phyloP scores from a whole-genome alignment of 2,797 vertebrate species.

The Clamator glandarius region DNA sequence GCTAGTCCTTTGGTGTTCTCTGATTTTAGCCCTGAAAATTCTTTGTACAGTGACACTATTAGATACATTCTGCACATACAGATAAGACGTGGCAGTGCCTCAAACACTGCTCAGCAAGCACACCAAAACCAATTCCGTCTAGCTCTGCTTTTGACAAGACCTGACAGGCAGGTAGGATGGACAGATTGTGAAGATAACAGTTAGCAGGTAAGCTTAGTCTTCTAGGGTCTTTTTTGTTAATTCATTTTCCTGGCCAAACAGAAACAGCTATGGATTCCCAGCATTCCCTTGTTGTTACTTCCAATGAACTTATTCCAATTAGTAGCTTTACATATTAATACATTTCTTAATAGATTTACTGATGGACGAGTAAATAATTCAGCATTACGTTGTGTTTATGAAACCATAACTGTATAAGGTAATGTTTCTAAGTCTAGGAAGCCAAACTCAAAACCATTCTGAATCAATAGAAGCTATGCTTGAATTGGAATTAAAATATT shows the following conservation, averaged over 20 bases:
- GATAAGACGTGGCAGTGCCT: not conserved
- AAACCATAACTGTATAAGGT: not conserved
- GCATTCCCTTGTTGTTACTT: not conserved
- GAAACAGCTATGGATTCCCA: not conserved
- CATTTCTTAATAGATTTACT: not conserved
- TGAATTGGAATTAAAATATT: constrained; percentile 68
- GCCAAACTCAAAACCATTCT: constrained; percentile 34
- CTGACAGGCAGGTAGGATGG: not conserved
- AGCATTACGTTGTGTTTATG: not conserved
- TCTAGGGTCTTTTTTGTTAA: not conserved
- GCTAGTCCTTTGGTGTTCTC: not conserved
- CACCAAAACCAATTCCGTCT: not conserved
- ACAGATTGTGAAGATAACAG: not conserved
- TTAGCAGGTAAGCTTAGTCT: not conserved
- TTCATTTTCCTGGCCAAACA: not conserved
- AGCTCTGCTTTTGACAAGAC: not conserved
- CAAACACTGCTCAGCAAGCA: not conserved
- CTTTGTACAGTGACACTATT: not conserved
- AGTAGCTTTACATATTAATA: not conserved
- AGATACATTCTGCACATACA: not conserved
- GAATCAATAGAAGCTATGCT: constrained; percentile 33
- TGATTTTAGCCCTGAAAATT: not conserved
- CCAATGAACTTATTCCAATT: not conserved
- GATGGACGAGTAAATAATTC: not conserved
- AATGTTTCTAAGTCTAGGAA: constrained; percentile 24